phyloP scores from a whole-genome alignment of 2,888 invertebrate genomes.

The Choristoneura rosaceana region DNA sequence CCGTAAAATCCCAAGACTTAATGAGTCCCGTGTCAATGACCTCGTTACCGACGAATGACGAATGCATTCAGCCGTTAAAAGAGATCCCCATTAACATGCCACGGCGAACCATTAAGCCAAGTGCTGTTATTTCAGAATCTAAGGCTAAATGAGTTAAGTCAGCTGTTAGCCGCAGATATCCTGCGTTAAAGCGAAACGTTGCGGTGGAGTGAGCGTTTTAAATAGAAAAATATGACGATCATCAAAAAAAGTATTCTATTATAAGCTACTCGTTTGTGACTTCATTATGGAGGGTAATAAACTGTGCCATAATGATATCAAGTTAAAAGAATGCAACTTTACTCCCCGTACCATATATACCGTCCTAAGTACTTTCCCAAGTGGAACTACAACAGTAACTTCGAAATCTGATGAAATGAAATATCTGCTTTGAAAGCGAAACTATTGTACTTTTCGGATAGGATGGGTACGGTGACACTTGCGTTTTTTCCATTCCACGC shows the following conservation, averaged over 20 bases:
- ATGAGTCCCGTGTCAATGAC: constrained; percentile 64
- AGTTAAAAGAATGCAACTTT: not conserved
- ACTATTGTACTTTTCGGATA: no score
- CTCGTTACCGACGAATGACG: constrained; percentile 76
- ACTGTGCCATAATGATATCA: not conserved
- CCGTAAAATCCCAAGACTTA: constrained; percentile 23
- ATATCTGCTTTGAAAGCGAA: no score
- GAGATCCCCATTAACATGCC: constrained; percentile 70
- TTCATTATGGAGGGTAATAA: not conserved
- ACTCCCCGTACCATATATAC: no score
- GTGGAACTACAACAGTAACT: no score
- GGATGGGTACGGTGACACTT: no score
- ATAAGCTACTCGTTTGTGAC: not conserved
- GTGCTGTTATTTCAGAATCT: constrained; percentile 63
- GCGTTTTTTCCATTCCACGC: no score
- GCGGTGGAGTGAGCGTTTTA: not conserved
- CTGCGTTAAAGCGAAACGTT: not conserved
- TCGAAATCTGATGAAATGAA: no score
- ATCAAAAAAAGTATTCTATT: not conserved
- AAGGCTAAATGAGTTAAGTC: constrained; percentile 37
- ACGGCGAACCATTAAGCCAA: constrained; percentile 58
- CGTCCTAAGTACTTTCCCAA: no score
- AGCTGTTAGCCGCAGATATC: constrained; percentile 23
- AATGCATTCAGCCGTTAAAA: constrained; percentile 74
- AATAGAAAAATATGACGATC: not conserved